phyloP scores from a whole-genome alignment of 1,140 invertebrate genomes.

The Zaprionus taronus region DNA sequence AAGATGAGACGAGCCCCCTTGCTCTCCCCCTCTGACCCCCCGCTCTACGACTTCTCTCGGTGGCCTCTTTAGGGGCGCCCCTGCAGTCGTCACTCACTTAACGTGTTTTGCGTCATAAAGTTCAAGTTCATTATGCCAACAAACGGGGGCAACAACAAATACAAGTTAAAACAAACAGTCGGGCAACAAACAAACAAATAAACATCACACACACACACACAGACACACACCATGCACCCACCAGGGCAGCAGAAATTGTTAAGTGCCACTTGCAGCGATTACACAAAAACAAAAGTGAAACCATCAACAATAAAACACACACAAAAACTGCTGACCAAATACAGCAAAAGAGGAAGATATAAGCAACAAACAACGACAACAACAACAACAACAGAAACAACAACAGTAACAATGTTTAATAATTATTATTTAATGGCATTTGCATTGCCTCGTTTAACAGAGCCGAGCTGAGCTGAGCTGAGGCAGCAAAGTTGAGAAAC shows the following conservation, averaged over 20 bases:
- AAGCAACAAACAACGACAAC: conserved; percentile 10
- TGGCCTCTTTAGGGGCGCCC: neutral
- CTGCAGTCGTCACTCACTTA: conserved; percentile 63
- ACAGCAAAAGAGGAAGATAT: conserved; percentile 22
- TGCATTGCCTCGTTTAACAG: conserved; percentile 41
- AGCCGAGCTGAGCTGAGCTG: conserved; percentile 9
- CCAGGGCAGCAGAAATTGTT: conserved; percentile 41
- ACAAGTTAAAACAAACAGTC: conserved; percentile 41
- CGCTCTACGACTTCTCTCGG: neutral
- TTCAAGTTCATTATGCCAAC: conserved; percentile 77
- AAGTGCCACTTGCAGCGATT: conserved; percentile 75
- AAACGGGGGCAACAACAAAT: conserved; percentile 34
- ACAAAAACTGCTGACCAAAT: conserved; percentile 35
- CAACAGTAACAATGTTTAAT: conserved; percentile 58
- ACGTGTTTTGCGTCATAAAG: conserved; percentile 80
- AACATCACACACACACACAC: conserved; percentile 1
- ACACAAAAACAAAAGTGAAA: conserved; percentile 60
- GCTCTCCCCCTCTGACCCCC: too few relatives aligned
- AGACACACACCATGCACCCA: conserved; percentile 43
- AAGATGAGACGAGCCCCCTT: neutral
- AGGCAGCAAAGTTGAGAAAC: conserved; percentile 18
- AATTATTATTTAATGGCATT: conserved; percentile 78
- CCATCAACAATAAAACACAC: conserved; percentile 38
- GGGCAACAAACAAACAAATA: conserved; percentile 49
- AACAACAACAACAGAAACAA: conserved; percentile 12